Percentiles rank a stretch among this genome's conserved stretches.
phyloP scores from a whole-genome alignment of 2,888 invertebrate genomes.

The Perizoma affinitatum region DNA sequence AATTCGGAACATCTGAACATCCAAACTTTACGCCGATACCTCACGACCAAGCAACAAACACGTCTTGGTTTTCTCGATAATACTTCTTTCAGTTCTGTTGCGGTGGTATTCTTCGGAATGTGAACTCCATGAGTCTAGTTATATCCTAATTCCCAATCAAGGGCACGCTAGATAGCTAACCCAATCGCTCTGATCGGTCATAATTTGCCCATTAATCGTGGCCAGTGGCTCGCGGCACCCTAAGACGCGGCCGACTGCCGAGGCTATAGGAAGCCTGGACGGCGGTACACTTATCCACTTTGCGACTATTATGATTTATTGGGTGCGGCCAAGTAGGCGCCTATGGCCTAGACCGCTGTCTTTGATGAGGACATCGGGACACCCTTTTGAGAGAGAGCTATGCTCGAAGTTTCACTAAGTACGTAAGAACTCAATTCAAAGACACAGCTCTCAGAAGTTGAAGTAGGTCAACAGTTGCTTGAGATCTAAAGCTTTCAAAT shows the following conservation, averaged over 20 bases:
- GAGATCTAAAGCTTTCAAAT: no score
- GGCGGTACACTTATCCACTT: conserved; percentile 79
- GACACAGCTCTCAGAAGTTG: no score
- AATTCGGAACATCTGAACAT: no score
- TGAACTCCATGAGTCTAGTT: neutral
- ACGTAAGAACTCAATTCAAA: no score
- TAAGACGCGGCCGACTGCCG: conserved; percentile 57
- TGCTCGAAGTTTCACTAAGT: no score
- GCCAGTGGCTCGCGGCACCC: conserved; percentile 49
- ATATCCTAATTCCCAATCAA: conserved; percentile 24
- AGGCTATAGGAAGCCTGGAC: conserved; percentile 76
- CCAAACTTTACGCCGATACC: no score
- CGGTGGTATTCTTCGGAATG: neutral
- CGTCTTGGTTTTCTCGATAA: no score
- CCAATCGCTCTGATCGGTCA: conserved; percentile 5
- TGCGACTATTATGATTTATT: conserved; percentile 80
- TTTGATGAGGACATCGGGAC: neutral
- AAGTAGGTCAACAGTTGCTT: no score
- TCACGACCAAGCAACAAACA: no score
- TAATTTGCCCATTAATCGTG: conserved; percentile 29
- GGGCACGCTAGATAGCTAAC: conserved; percentile 13
- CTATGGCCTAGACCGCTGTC: conserved; percentile 70
- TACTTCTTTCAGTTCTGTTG: no score
- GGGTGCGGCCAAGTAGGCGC: conserved; percentile 65
- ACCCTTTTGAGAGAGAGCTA: no score